These are phyloP conservation scores for Trididemnum clinides DNA, from an alignment of 23 tunicate genomes.

Conservation along the genomic window DNA sequence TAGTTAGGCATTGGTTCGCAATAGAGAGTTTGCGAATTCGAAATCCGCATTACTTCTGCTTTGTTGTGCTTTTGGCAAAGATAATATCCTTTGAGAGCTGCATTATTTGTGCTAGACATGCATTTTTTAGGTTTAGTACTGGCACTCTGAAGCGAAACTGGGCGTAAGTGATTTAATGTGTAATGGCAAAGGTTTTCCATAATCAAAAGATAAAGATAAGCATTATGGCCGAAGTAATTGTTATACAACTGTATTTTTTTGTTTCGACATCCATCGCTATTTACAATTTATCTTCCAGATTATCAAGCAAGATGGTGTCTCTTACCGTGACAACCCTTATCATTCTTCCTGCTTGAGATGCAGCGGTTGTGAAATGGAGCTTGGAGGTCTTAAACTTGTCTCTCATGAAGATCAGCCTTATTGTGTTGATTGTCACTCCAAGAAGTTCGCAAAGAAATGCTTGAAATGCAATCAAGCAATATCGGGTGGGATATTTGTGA, in stretches of 20 bases:
- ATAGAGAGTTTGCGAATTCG: too few relatives aligned
- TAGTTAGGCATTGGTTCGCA: too few relatives aligned
- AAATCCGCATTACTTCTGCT: too few relatives aligned
- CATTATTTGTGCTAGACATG: too few relatives aligned
- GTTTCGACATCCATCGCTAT: background rate
- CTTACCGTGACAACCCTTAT: constrained; percentile 74
- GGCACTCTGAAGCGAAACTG: too few relatives aligned
- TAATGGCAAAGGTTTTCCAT: too few relatives aligned
- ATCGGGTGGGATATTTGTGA: constrained; percentile 56
- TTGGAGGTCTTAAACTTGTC: constrained; percentile 68
- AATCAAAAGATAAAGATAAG: background rate
- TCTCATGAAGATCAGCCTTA: constrained; percentile 76
- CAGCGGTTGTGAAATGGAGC: constrained; percentile 50
- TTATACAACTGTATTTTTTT: background rate
- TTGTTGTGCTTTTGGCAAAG: too few relatives aligned
- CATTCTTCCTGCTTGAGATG: constrained; percentile 78
- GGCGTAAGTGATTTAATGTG: too few relatives aligned
- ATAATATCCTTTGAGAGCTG: too few relatives aligned
- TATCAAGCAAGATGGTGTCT: constrained; percentile 72
- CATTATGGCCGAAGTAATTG: background rate
- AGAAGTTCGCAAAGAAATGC: constrained; percentile 87
- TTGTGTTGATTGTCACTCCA: constrained; percentile 80
- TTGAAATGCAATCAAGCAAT: constrained; percentile 69
- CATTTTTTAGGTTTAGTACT: too few relatives aligned
- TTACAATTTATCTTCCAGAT: constrained; percentile 23